Percentiles rank a stretch among this genome's conserved stretches.
Evolutionary conservation across 2,888 invertebrate genomes (phyloP).

Genomic region (Platycheirus albimanus): DNA sequence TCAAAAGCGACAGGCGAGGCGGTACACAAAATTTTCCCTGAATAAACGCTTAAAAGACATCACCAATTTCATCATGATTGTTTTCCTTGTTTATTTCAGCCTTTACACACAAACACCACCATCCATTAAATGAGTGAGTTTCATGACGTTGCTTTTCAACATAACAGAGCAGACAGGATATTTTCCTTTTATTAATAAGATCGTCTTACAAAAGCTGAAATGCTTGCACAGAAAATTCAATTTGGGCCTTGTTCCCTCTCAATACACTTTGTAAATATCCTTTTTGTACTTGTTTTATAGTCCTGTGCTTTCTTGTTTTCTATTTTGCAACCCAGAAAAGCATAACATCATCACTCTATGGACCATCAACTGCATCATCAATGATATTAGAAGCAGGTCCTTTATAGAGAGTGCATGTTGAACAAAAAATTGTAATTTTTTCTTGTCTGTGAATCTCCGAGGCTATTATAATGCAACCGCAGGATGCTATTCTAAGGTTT

Average conservation of each 20-base stretch:
- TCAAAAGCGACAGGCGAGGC: too few species aligned
- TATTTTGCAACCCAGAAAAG: constrained; percentile 46
- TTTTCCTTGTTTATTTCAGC: too few species aligned
- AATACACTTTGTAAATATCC: constrained; percentile 45
- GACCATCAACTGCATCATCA: constrained; percentile 45
- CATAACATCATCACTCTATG: constrained; percentile 48
- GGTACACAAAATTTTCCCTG: too few species aligned
- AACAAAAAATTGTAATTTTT: background rate
- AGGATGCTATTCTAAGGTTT: constrained; percentile 44
- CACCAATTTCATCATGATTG: too few species aligned
- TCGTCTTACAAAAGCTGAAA: constrained; percentile 71
- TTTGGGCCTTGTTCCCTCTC: constrained; percentile 63
- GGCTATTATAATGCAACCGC: constrained; percentile 57
- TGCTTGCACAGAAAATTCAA: constrained; percentile 70
- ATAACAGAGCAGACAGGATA: too few species aligned
- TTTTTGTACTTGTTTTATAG: constrained; percentile 28
- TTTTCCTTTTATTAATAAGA: constrained; percentile 66
- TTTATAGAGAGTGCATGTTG: constrained; percentile 33
- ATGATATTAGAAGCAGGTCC: constrained; percentile 22
- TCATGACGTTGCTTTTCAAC: constrained; percentile 31
- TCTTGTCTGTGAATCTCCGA: background rate
- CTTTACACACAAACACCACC: too few species aligned
- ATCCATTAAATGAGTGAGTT: background rate
- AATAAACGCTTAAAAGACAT: background rate
- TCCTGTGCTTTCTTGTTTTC: constrained; percentile 52